Evolutionary conservation across 2,113 vertebrate species (phyloP).

Genomic region (Oryzias woworae): DNA sequence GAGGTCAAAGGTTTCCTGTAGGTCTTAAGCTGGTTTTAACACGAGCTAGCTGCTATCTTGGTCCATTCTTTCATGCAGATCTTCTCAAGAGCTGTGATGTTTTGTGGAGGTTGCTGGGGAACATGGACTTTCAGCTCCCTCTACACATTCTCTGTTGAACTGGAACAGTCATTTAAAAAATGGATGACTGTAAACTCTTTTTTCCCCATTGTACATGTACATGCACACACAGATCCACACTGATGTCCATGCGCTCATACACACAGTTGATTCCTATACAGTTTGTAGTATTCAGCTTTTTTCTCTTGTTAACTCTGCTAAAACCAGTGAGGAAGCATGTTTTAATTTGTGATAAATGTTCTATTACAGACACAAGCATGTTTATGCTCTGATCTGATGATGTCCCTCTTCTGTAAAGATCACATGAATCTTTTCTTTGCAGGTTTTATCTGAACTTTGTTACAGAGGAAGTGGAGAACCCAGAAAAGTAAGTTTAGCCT

Average conservation of each 20-base stretch:
- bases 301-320: too few species aligned
- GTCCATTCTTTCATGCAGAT: too few species aligned
- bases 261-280: neutral
- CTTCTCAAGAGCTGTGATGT: too few species aligned
- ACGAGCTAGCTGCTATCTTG: too few species aligned
- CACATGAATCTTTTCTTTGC: conserved; percentile 9
- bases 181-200: too few species aligned
- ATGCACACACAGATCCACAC: neutral
- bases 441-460: conserved; percentile 99
- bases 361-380: too few species aligned
- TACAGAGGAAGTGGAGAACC: conserved; percentile 93
- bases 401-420: neutral
- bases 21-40: too few species aligned
- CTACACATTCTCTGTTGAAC: too few species aligned
- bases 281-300: neutral
- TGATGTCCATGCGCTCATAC: neutral
- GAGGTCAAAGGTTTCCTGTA: too few species aligned
- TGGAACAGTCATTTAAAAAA: too few species aligned
- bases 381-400: neutral
- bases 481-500: conserved; percentile 84
- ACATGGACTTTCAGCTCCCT: too few species aligned
- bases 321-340: neutral
- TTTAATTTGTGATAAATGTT: neutral
- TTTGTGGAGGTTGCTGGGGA: too few species aligned
- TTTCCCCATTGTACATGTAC: neutral